Evolutionary conservation across 2,888 invertebrate species (phyloP).

Genomic region (Blastobasis lacticolella): DNA sequence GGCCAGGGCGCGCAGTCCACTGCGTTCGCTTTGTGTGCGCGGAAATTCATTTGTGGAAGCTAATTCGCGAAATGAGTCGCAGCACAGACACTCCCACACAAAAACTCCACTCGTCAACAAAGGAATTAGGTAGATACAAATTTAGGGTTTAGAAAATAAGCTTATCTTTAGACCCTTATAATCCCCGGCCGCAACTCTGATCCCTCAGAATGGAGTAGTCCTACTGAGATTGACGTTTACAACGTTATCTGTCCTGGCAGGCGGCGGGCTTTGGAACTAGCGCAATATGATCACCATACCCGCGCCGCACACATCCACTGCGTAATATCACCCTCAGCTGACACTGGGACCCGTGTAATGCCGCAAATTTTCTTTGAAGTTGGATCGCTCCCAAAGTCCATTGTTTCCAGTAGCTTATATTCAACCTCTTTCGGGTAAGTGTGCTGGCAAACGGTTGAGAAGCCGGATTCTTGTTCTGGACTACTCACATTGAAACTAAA

Average conservation of each 20-base stretch:
- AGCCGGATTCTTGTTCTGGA: no score
- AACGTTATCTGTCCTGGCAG: slow-evolving; percentile 61
- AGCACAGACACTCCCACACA: slow-evolving; percentile 7
- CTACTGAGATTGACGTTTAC: slow-evolving; percentile 66
- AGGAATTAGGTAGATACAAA: slow-evolving; percentile 52
- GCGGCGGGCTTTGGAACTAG: slow-evolving; percentile 44
- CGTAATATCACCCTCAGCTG: slow-evolving; percentile 23
- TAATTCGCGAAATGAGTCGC: slow-evolving; percentile 17
- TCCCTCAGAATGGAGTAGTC: slow-evolving; percentile 59
- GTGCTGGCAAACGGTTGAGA: no score
- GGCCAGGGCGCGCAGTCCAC: not conserved
- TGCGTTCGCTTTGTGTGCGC: slow-evolving; percentile 2
- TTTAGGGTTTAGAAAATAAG: slow-evolving; percentile 63
- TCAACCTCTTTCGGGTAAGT: no score
- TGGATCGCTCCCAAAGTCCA: slow-evolving; percentile 11
- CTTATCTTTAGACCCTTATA: slow-evolving; percentile 70
- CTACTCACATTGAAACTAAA: no score
- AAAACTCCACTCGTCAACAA: slow-evolving; percentile 33
- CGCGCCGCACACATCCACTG: slow-evolving; percentile 20
- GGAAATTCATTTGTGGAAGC: slow-evolving; percentile 8
- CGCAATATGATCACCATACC: slow-evolving; percentile 29
- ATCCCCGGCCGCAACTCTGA: slow-evolving; percentile 67
- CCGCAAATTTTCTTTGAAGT: slow-evolving; percentile 23
- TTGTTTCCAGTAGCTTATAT: not conserved
- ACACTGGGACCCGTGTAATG: slow-evolving; percentile 22